A percentile compares a stretch with the other conserved stretches of the same genome.
phyloP scores from a whole-genome alignment of 1,140 invertebrate genomes.

The Pomacea maculata region DNA sequence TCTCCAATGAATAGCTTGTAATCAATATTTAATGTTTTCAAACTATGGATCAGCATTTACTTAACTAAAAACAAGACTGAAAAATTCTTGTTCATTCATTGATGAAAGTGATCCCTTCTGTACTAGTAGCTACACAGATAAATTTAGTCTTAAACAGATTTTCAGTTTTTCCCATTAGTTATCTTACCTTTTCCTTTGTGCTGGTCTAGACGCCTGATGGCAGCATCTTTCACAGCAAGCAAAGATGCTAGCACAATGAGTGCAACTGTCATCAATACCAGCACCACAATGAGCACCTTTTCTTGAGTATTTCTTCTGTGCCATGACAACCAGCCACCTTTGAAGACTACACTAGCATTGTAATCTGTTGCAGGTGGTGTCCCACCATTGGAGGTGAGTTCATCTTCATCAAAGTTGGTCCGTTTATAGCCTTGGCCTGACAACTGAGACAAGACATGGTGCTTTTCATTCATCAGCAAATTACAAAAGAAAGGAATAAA shows the following conservation, averaged over 20 bases:
- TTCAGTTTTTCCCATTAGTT: too few relatives aligned
- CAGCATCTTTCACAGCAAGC: conserved; percentile 62
- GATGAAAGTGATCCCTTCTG: too few relatives aligned
- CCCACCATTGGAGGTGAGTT: conserved; percentile 59
- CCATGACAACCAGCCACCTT: conserved; percentile 70
- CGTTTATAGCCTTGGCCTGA: conserved; percentile 66
- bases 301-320: conserved; percentile 60
- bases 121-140: too few relatives aligned
- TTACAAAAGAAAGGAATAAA: neutral
- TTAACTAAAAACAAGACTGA: too few relatives aligned
- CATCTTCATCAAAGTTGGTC: conserved; percentile 68
- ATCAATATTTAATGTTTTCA: too few relatives aligned
- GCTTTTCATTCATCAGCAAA: neutral
- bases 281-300: conserved; percentile 44
- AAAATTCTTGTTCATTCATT: too few relatives aligned
- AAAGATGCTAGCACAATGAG: conserved; percentile 70
- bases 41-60: too few relatives aligned
- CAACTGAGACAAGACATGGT: conserved; percentile 60
- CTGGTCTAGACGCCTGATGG: conserved; percentile 28
- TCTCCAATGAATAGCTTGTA: too few relatives aligned
- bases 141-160: too few relatives aligned
- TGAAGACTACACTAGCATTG: conserved; percentile 55
- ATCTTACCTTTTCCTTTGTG: conserved; percentile 11
- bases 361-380: conserved; percentile 50
- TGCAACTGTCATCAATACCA: conserved; percentile 38